Evolutionary conservation across 2,888 invertebrate species (phyloP), one percentile per base, ranked within the genome.

Genomic region (Serripes groenlandicus): DNA sequence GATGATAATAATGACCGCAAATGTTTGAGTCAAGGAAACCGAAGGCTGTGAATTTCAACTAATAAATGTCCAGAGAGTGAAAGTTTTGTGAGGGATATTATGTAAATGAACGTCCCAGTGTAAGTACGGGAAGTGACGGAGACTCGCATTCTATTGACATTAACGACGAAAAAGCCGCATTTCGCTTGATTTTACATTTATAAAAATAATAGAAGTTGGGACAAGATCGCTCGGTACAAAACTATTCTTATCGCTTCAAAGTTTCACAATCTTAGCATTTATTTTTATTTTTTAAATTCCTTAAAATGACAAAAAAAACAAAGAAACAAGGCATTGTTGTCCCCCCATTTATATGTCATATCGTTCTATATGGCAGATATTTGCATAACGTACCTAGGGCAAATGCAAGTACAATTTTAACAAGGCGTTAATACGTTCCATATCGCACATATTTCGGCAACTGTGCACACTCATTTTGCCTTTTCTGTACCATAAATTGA

Each of bases 101-200:
- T 70, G 70, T 56, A 3, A 70, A 70, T 70, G 54, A 70, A 70
- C 23, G 34, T 18, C 70, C 70, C 23, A 18, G 3, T 23, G 49
- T 56, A 54, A 30, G 34, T 5, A 70, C 54, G 54, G 70, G 35
- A 32, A 21, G 11, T 49, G 49, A 32, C 5, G 35, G 26, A 26
- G n/a, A 66, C 34, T 42, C 37, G 15, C 35, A 26, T 42, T 28
- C 42, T 66, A 66, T 66, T 66, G 66, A 66, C 66, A 66, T 66
- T 66, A 66, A 66, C 26, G 66, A 66, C 66, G 18, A 26, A 60
- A 66, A 52, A 54, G 34, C 52, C 60, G 26, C 52, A 54, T 49
- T 66, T 66, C 28, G 30, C 64, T 54, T 66, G 75, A 66, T 73
- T 49, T 58, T 62, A 60, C 73, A 73, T 73, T 73, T 32, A 62